phyloP scores from a whole-genome alignment of 53 echinoderm and acorn worm genomes.

The Holothuria leucospilota region DNA sequence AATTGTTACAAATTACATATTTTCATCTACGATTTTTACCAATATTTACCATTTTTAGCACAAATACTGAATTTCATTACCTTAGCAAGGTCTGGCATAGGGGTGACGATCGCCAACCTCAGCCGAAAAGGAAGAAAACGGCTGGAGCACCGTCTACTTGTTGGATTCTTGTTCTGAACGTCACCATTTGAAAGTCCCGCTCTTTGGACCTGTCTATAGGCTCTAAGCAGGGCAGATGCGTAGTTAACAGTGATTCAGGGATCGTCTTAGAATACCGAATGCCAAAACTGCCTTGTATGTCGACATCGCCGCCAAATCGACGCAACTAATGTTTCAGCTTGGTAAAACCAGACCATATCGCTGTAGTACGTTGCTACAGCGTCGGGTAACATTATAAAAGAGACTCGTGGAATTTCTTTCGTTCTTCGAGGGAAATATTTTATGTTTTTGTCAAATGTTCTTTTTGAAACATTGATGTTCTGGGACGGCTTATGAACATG shows the following conservation, averaged over 20 bases:
- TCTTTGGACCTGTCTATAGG: constrained; percentile 39
- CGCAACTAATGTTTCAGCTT: background rate
- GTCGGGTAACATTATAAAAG: constrained; percentile 25
- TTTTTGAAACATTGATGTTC: constrained; percentile 41
- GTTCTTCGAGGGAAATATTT: background rate
- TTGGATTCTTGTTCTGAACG: constrained; percentile 17
- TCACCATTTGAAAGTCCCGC: constrained; percentile 49
- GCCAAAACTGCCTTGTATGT: background rate
- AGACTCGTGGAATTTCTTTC: background rate
- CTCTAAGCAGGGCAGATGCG: constrained; percentile 44
- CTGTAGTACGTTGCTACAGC: constrained; percentile 15
- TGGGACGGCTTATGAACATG: constrained; percentile 14
- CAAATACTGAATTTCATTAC: constrained; percentile 1
- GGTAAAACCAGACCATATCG: background rate
- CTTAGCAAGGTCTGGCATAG: background rate
- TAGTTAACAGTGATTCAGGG: constrained; percentile 43
- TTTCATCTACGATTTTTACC: constrained; percentile 39
- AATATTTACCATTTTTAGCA: constrained; percentile 30
- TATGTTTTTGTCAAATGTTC: constrained; percentile 37
- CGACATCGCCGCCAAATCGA: constrained; percentile 19
- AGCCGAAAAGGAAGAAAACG: constrained; percentile 14
- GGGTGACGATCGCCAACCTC: constrained; percentile 38
- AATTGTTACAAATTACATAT: constrained; percentile 48
- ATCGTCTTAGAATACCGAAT: constrained; percentile 38
- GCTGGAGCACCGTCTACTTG: background rate